Evolutionary conservation across 2,888 invertebrate genomes (phyloP).

Genomic region (Ceriagrion tenellum): DNA sequence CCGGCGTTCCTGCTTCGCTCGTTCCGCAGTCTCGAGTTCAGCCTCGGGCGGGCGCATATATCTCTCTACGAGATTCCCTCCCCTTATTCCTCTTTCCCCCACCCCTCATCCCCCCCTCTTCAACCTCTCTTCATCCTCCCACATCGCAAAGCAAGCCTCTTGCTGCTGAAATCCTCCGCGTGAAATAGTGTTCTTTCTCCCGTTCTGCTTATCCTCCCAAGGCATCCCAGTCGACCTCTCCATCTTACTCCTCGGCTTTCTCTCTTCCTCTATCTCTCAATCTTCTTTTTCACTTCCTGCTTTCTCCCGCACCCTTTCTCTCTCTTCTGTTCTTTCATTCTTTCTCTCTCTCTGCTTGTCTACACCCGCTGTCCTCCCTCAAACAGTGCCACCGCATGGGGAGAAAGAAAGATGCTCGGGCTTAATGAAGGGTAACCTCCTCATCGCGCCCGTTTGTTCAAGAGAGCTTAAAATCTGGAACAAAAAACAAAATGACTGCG

Average conservation of each 20-base stretch:
- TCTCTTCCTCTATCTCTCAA: not conserved
- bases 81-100: not conserved
- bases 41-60: not conserved
- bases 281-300: slow-evolving; percentile 4
- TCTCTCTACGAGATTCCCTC: not conserved
- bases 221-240: not conserved
- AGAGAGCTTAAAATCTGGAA: not conserved
- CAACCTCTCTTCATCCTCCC: not conserved
- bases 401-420: not conserved
- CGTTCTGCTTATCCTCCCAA: not conserved
- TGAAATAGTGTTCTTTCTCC: not conserved
- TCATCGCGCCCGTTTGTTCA: not conserved
- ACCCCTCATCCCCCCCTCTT: not conserved
- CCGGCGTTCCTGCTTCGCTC: not conserved
- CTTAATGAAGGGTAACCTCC: not conserved
- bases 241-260: not conserved
- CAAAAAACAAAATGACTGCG: not conserved
- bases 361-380: not conserved
- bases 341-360: not conserved
- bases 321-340: not conserved
- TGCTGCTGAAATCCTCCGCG: not conserved
- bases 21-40: not conserved
- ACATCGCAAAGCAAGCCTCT: too few relatives aligned
- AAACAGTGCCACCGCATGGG: not conserved
- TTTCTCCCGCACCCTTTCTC: not conserved